Evolutionary conservation across 1,140 invertebrate genomes (phyloP), one percentile per base, ranked within the genome.

Genomic region (Drosophila subpulchrella): DNA sequence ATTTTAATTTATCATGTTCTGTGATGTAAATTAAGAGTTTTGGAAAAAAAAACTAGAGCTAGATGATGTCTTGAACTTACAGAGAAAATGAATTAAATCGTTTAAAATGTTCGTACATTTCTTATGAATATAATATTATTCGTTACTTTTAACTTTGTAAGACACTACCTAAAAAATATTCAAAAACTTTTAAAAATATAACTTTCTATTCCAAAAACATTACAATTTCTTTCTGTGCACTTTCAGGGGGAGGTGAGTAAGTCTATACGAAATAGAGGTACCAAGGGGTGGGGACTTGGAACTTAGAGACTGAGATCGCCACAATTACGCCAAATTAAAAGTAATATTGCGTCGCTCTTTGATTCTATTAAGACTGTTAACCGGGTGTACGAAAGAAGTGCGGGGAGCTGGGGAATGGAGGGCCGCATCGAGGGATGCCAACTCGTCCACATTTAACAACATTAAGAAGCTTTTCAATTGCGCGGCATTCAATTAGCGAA

Each of bases 261-360:
- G 15, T 27, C 13, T 13, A 34, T 41, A 13, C n/a, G n/a, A 50
- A 65, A 13, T 61, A 47, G 8, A 47, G 42, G 24, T 30, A 32
- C 24, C 24, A 13, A 10, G 30, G 47, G 46, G 46, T 42, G 60
- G 3, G 59, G 27, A 4, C 4, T 61, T 2, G 30, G 1, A 15
- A 12, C 34, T 12, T 38, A 32, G 57, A 55, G 61, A 66, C 42
- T 51, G 61, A 55, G 60, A 46, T 32, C 51, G 66, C 50, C 72
- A 70, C 83, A 88, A 88, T 88, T 88, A 88, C 67, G 84, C 72
- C 80, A 77, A 88, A 89, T 88, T 88, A 88, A 88, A 88, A 74
- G 58, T 76, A 79, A 78, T 71, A 78, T 82, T 71, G 71, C 71
- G 79, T 77, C 57, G 75, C 71, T 88, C 83, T 88, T 83, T 83